These are phyloP conservation scores for Podabrus alpinus DNA, from an alignment of 2,888 invertebrate species.

Conservation along the genomic window DNA sequence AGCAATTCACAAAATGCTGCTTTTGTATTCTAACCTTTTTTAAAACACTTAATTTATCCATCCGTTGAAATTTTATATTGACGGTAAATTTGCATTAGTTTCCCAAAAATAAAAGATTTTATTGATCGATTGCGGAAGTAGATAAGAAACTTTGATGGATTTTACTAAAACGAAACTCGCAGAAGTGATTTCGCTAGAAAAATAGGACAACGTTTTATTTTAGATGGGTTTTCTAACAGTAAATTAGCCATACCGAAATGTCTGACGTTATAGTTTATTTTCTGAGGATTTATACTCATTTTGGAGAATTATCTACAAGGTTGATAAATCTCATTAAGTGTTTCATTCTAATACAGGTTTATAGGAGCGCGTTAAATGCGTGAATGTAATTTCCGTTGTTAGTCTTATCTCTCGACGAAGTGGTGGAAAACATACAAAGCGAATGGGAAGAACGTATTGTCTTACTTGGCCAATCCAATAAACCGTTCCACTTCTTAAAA, in stretches of 20 bases:
- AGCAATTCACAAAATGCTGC: background rate
- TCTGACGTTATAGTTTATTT: background rate
- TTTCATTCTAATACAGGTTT: background rate
- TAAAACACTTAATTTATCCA: background rate
- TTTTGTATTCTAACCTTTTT: background rate
- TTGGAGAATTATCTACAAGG: background rate
- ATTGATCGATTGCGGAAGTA: background rate
- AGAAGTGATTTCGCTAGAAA: background rate
- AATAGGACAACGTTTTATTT: background rate
- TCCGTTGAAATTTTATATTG: background rate
- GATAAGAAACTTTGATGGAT: background rate
- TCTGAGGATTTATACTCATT: background rate
- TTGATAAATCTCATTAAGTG: background rate
- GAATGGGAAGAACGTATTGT: background rate
- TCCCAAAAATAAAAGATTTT: background rate
- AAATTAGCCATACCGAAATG: background rate
- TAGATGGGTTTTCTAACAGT: background rate
- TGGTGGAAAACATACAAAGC: background rate
- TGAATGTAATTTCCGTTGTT: background rate
- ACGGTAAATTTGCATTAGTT: background rate
- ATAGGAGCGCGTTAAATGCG: background rate
- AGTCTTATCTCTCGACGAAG: background rate
- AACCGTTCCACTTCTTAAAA: background rate
- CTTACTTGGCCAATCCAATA: background rate
- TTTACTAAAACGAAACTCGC: background rate